A percentile compares a stretch with the other conserved stretches of the same genome.
phyloP scores from a whole-genome alignment of 2,888 invertebrate species.

The Apotomis capreana region DNA sequence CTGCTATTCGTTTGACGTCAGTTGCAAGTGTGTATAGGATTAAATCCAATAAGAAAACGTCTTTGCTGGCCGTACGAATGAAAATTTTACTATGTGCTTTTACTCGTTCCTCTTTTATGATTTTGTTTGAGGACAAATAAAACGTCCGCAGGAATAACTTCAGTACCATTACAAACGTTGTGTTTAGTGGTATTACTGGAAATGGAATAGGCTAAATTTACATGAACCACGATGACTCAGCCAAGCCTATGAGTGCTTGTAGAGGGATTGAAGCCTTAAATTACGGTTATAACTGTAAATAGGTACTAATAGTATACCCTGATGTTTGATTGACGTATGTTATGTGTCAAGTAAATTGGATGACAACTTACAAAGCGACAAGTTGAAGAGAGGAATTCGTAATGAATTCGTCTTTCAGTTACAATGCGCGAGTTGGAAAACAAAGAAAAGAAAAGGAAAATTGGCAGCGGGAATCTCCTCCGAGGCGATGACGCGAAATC shows the following conservation, averaged over 20 bases:
- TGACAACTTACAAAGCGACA: slow-evolving; percentile 43
- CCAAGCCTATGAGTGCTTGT: slow-evolving; percentile 4
- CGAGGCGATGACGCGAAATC: slow-evolving; percentile 56
- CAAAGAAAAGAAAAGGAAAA: slow-evolving; percentile 64
- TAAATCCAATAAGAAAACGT: background rate
- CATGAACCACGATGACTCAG: slow-evolving; percentile 11
- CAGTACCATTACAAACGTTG: slow-evolving; percentile 1
- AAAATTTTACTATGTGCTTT: background rate
- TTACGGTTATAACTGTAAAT: slow-evolving; percentile 13
- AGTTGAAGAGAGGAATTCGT: slow-evolving; percentile 49
- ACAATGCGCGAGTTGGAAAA: slow-evolving; percentile 62
- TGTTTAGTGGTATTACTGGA: background rate
- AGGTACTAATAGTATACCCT: background rate
- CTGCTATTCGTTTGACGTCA: slow-evolving; percentile 1
- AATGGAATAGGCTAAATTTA: slow-evolving; percentile 12
- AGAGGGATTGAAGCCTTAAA: slow-evolving; percentile 28
- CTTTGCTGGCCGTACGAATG: background rate
- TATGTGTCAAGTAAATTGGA: slow-evolving; percentile 32
- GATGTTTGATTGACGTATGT: slow-evolving; percentile 13
- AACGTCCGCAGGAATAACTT: background rate
- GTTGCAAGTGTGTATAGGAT: slow-evolving; percentile 1
- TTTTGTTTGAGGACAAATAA: background rate
- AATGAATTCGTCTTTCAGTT: slow-evolving; percentile 62
- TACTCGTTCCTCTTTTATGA: background rate
- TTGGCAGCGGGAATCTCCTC: slow-evolving; percentile 61